phyloP scores from a whole-genome alignment of 2,797 vertebrate genomes.

The Eleutherodactylus coqui region DNA sequence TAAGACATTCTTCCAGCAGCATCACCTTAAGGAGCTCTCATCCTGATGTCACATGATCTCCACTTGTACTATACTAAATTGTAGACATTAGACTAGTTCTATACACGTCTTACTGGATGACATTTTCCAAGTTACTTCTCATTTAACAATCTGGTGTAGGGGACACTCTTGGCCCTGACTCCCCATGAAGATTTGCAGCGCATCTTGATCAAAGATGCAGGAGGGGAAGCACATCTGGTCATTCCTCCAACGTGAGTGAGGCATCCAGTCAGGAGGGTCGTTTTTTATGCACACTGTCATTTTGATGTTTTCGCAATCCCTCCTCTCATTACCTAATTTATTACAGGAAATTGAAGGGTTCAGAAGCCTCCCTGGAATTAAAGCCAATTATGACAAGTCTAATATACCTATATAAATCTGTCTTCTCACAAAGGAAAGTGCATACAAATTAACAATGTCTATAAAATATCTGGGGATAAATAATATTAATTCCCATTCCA shows the following conservation, averaged over 20 bases:
- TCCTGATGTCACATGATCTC: too few species aligned
- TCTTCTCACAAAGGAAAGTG: conserved; percentile 38
- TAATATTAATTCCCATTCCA: conserved; percentile 42
- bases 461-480: conserved; percentile 61
- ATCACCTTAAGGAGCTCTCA: too few species aligned
- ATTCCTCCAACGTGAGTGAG: background rate
- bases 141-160: background rate
- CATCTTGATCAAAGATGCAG: conserved; percentile 60
- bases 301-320: conserved; percentile 61
- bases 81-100: background rate
- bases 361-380: conserved; percentile 61
- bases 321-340: conserved; percentile 60
- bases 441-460: conserved; percentile 61
- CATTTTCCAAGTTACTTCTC: background rate
- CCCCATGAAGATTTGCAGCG: conserved; percentile 55
- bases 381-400: conserved; percentile 61
- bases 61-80: too few species aligned
- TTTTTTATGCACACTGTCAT: conserved; percentile 59
- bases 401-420: conserved; percentile 59
- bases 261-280: conserved; percentile 33
- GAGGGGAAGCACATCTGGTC: conserved; percentile 49
- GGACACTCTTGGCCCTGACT: conserved; percentile 43
- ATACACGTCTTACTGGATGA: background rate
- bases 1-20: too few species aligned
- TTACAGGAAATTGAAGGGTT: conserved; percentile 64